phyloP scores from a whole-genome alignment of 2,797 vertebrate genomes.

The Eptatretus atami region DNA sequence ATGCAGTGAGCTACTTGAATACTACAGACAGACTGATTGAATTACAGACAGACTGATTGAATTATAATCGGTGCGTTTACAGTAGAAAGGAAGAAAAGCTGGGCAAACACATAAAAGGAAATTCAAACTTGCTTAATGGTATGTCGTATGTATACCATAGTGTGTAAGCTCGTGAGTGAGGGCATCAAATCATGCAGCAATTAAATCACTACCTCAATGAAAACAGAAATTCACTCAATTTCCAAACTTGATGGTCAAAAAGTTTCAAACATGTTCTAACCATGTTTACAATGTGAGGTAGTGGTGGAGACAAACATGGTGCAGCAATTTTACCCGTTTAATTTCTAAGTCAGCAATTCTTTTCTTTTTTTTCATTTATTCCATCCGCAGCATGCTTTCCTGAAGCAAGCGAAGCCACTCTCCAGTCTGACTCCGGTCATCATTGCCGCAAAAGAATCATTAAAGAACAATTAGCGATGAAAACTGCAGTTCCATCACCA shows the following conservation, averaged over 20 bases:
- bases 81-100: neutral
- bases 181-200: too few species aligned
- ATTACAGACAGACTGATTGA: too few species aligned
- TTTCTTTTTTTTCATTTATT: constrained; percentile 9
- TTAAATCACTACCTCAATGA: neutral
- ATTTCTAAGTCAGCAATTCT: constrained; percentile 3
- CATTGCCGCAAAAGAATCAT: constrained; percentile 56
- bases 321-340: too few species aligned
- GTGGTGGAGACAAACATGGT: too few species aligned
- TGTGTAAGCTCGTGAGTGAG: too few species aligned
- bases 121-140: too few species aligned
- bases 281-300: neutral
- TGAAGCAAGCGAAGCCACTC: constrained; percentile 74
- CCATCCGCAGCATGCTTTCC: constrained; percentile 43
- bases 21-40: too few species aligned
- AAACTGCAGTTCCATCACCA: neutral
- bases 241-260: neutral
- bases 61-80: too few species aligned
- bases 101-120: neutral
- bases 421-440: constrained; percentile 82
- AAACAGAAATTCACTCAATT: neutral
- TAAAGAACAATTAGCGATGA: constrained; percentile 55
- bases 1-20: too few species aligned
- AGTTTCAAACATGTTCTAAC: neutral
- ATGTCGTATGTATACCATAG: too few species aligned